A percentile compares a stretch with the other conserved stretches of the same genome.
phyloP scores from a whole-genome alignment of 2,797 vertebrate genomes.

The Coregonus ussuriensis region DNA sequence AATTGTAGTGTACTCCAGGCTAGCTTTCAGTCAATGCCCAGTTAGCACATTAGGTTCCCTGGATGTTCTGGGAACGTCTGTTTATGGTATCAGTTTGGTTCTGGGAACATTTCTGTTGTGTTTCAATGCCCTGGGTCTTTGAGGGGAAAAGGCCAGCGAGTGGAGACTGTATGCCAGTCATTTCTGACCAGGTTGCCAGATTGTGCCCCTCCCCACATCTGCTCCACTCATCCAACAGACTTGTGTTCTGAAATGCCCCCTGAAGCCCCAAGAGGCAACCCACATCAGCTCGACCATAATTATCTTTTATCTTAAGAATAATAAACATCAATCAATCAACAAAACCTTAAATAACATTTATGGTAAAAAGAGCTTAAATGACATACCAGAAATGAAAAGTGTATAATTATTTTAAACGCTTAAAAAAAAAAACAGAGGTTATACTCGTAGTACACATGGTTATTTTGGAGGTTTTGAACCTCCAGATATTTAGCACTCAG shows the following conservation, averaged over 20 bases:
- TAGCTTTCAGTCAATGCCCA: neutral
- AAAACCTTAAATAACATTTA: slow-evolving; percentile 65
- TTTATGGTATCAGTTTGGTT: neutral
- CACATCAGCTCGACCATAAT: slow-evolving; percentile 31
- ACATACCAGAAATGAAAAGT: slow-evolving; percentile 55
- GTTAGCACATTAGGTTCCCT: neutral
- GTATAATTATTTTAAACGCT: slow-evolving; percentile 15
- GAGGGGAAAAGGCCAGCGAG: neutral
- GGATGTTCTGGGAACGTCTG: neutral
- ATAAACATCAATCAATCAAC: slow-evolving; percentile 53
- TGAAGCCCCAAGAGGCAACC: slow-evolving; percentile 27
- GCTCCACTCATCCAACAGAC: slow-evolving; percentile 29
- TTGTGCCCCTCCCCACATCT: neutral
- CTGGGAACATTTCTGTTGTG: neutral
- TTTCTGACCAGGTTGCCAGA: slow-evolving; percentile 1
- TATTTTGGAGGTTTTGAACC: slow-evolving; percentile 31
- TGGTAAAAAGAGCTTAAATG: slow-evolving; percentile 64
- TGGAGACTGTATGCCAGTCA: neutral
- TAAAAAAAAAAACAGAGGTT: slow-evolving; percentile 55
- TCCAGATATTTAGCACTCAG: slow-evolving; percentile 10
- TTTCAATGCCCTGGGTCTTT: neutral
- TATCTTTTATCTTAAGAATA: slow-evolving; percentile 41
- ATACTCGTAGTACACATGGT: slow-evolving; percentile 47
- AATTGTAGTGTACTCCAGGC: slow-evolving; percentile 3
- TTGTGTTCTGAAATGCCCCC: slow-evolving; percentile 53